These are phyloP conservation scores for Morinoia aosen DNA, from an alignment of 2,888 invertebrate genomes.

Conservation along the genomic window DNA sequence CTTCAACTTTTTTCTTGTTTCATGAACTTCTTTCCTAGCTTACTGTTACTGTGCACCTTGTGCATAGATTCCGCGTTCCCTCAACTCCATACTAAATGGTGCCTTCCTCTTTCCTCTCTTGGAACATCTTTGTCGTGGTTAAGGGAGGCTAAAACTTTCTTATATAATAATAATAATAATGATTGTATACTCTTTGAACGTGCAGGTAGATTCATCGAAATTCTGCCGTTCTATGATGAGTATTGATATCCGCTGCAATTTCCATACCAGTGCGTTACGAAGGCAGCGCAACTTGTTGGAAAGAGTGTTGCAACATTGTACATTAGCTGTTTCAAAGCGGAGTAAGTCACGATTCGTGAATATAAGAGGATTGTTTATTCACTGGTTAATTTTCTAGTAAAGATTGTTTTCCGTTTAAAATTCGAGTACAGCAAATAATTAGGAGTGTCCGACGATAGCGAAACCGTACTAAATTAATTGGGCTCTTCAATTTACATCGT, in stretches of 20 bases:
- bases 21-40: too few relatives aligned
- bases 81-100: too few relatives aligned
- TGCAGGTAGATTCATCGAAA: background rate
- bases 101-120: too few relatives aligned
- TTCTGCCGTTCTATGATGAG: background rate
- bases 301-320: background rate
- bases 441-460: background rate
- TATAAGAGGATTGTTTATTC: background rate
- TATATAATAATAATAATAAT: too few relatives aligned
- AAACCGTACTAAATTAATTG: background rate
- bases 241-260: background rate
- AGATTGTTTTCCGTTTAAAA: background rate
- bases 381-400: background rate
- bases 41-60: too few relatives aligned
- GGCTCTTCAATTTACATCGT: background rate
- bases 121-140: too few relatives aligned
- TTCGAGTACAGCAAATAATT: background rate
- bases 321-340: background rate
- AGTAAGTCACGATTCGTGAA: background rate
- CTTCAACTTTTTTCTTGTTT: too few relatives aligned
- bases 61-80: too few relatives aligned
- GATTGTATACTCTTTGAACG: background rate
- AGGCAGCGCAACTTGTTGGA: background rate
- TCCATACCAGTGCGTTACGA: background rate
- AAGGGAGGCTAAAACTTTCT: too few relatives aligned